These are phyloP conservation scores for human DNA, from an alignment of 2,113 vertebrate species.

Conservation along the genomic window GRCh38 chr16:85988001-85988500, in stretches of 20 bases:
- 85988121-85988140: background rate
- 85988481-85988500: fast-evolving
- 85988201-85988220: fast-evolving
- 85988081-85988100: fast-evolving
- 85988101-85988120: background rate
- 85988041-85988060: fast-evolving
- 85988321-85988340: background rate
- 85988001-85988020: fast-evolving
- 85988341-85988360: fast-evolving
- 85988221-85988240: background rate
- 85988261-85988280: background rate
- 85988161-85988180: fast-evolving
- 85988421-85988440: fast-evolving
- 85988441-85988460: fast-evolving
- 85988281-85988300: no score
- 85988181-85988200: background rate
- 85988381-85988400: no score
- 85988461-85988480: background rate
- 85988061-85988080: fast-evolving
- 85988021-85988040: no score
- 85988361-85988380: background rate
- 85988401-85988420: no score
- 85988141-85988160: background rate
- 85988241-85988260: background rate
- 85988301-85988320: fast-evolving